These are phyloP conservation scores for Serinus canaria DNA, from an alignment of 2,113 vertebrate species.

Conservation along the genomic window DNA sequence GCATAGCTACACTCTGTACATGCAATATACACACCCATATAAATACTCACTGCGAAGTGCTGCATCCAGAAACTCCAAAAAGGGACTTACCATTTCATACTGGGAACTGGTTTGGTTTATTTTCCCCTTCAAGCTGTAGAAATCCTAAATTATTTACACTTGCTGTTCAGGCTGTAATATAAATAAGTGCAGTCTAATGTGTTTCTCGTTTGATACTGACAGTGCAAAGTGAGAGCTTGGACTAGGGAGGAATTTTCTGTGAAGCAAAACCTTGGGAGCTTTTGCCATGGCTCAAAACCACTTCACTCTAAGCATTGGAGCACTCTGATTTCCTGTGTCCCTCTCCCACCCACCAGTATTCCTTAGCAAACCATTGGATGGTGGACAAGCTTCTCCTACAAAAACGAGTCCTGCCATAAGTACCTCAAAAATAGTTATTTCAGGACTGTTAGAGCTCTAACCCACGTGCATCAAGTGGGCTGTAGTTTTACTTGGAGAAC, in stretches of 20 bases:
- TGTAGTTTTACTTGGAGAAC: neutral
- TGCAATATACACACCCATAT: accelerated
- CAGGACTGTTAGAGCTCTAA: neutral
- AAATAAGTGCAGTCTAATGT: conserved; percentile 2
- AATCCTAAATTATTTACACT: conserved; percentile 11
- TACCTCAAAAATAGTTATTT: neutral
- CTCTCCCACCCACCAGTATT: neutral
- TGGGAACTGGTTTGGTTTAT: neutral
- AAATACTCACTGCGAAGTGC: neutral
- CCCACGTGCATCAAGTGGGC: neutral
- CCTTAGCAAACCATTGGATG: neutral
- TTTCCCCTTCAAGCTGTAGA: neutral
- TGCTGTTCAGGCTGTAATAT: neutral
- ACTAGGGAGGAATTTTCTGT: neutral
- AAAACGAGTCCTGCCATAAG: neutral
- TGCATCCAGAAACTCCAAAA: neutral
- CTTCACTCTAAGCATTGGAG: neutral
- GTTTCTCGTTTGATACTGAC: neutral
- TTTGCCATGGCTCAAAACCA: neutral
- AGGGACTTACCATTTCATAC: neutral
- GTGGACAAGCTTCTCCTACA: neutral
- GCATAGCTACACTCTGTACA: too few species aligned
- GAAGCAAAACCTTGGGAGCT: conserved; percentile 8
- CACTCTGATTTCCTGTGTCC: neutral
- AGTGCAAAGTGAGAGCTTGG: neutral